These are phyloP conservation scores for Vanacampus margaritifer DNA, from an alignment of 2,113 vertebrate genomes.

Conservation along the genomic window DNA sequence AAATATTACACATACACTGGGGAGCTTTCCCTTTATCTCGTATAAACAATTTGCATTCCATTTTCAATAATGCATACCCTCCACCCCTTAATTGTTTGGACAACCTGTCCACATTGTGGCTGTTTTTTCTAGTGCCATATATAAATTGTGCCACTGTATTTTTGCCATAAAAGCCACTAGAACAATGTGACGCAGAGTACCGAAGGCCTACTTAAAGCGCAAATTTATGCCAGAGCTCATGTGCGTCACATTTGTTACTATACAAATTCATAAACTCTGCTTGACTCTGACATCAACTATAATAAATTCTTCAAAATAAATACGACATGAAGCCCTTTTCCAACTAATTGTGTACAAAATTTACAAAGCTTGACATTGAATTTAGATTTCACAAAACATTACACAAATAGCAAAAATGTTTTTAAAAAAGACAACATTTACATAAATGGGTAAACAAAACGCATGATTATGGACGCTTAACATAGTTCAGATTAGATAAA, in stretches of 20 bases:
- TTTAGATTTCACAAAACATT: constrained; percentile 22
- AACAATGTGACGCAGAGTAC: constrained; percentile 13
- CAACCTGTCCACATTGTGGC: constrained; percentile 6
- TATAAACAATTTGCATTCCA: not conserved
- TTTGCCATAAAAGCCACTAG: constrained; percentile 11
- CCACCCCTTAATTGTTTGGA: not conserved
- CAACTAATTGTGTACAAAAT: constrained; percentile 43
- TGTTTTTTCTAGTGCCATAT: not conserved
- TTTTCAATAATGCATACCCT: not conserved
- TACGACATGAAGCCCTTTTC: constrained; percentile 58
- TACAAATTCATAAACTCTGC: constrained; percentile 21
- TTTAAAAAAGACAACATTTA: not conserved
- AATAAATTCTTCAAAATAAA: constrained; percentile 34
- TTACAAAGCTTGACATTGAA: constrained; percentile 33
- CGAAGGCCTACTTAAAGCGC: constrained; percentile 13
- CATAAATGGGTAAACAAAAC: not conserved
- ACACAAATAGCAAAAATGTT: constrained; percentile 17
- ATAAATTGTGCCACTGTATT: constrained; percentile 9
- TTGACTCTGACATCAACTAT: constrained; percentile 24
- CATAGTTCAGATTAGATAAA: not conserved
- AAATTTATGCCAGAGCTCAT: constrained; percentile 13
- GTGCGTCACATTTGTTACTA: constrained; percentile 13
- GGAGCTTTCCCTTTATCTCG: not conserved
- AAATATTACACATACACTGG: too few relatives aligned
- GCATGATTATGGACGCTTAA: not conserved